phyloP scores from a whole-genome alignment of 2,113 vertebrate genomes.

The Nannospalax galili region DNA sequence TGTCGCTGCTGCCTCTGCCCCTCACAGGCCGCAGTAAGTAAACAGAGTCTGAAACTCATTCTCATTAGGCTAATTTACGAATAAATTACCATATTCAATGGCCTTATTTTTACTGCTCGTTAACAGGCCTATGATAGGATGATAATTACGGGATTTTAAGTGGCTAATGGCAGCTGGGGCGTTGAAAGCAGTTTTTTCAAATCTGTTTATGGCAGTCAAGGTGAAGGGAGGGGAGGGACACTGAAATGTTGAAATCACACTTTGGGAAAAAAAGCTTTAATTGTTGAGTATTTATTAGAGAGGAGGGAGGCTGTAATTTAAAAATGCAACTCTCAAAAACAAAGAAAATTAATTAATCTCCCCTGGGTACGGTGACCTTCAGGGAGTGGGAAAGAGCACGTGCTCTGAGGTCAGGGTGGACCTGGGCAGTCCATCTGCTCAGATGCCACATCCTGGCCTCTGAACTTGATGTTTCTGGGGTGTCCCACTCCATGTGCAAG shows the following conservation, averaged over 20 bases:
- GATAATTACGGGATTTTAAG: slow-evolving; percentile 98
- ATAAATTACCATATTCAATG: slow-evolving; percentile 99
- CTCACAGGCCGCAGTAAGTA: slow-evolving; percentile 87
- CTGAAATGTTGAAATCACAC: slow-evolving; percentile 89
- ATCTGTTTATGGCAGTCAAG: slow-evolving; percentile 92
- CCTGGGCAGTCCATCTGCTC: not conserved
- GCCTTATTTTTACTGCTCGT: slow-evolving; percentile 97
- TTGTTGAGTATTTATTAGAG: slow-evolving; percentile 92
- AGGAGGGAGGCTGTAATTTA: slow-evolving; percentile 89
- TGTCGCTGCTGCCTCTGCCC: slow-evolving; percentile 80
- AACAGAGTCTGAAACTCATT: slow-evolving; percentile 93
- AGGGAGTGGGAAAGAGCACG: slow-evolving; percentile 47
- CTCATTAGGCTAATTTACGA: slow-evolving; percentile 96
- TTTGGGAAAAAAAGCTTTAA: slow-evolving; percentile 88
- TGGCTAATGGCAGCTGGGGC: slow-evolving; percentile 92
- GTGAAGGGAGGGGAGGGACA: slow-evolving; percentile 89
- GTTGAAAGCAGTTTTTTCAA: slow-evolving; percentile 91
- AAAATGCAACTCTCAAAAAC: slow-evolving; percentile 89
- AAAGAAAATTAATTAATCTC: slow-evolving; percentile 87
- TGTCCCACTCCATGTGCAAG: not conserved
- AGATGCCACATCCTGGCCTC: not conserved
- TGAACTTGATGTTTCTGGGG: not conserved
- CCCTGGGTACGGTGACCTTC: slow-evolving; percentile 66
- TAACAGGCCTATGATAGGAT: slow-evolving; percentile 97
- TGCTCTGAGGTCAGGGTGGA: not conserved